Evolutionary conservation across 2,113 vertebrate species (phyloP).

Genomic region (Pipra filicauda): DNA sequence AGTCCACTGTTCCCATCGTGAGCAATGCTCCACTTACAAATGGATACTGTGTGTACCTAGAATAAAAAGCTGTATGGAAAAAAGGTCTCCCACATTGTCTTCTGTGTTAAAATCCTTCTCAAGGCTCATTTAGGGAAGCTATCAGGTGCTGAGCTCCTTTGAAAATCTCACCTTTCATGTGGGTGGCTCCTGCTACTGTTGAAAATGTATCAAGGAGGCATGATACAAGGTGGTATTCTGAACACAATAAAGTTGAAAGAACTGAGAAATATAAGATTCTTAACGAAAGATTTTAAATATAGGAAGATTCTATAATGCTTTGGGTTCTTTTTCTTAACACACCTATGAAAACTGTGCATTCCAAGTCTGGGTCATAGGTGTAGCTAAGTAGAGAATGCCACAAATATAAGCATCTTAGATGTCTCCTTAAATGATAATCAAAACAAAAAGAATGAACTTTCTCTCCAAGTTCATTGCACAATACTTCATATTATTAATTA

Average conservation of each 20-base stretch:
- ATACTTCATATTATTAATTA: constrained; percentile 46
- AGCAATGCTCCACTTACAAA: neutral
- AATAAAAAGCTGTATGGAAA: neutral
- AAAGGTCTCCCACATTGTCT: neutral
- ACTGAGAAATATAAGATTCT: neutral
- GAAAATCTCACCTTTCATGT: neutral
- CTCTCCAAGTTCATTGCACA: neutral
- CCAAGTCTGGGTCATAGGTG: neutral
- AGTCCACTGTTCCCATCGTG: neutral
- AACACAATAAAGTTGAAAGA: neutral
- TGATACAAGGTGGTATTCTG: neutral
- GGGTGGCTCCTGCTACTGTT: neutral
- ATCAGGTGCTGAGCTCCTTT: neutral
- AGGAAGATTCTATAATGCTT: neutral
- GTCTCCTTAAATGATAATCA: neutral
- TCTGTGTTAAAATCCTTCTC: neutral
- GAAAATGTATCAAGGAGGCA: neutral
- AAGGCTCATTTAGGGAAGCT: neutral
- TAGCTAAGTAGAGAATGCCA: neutral
- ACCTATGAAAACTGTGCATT: neutral
- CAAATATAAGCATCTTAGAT: neutral
- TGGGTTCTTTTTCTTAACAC: neutral
- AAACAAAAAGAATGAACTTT: constrained; percentile 20
- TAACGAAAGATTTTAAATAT: neutral
- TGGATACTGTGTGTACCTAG: neutral